These are phyloP conservation scores for Pelodytes ibericus DNA, from an alignment of 2,797 vertebrate species.

Conservation along the genomic window DNA sequence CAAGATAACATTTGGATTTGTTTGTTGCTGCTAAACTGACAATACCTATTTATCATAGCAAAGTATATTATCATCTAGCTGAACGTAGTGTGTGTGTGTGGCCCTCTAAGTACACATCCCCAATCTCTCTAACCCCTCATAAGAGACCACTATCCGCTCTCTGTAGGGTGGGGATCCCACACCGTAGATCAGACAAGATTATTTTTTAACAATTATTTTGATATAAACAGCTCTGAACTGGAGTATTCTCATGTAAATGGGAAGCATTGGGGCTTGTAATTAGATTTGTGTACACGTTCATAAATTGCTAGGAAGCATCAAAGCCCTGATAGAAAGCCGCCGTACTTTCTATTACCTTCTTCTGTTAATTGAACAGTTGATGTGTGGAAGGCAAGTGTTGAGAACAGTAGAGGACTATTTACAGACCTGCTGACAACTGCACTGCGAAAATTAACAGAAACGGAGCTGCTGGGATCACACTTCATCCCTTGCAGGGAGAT, in stretches of 20 bases:
- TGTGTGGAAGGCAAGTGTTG: conserved; percentile 73
- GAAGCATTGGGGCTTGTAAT: conserved; percentile 75
- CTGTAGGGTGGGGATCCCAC: conserved; percentile 51
- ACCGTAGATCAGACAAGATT: conserved; percentile 62
- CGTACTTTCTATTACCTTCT: conserved; percentile 71
- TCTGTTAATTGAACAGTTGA: conserved; percentile 76
- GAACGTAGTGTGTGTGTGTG: neutral
- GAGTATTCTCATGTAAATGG: conserved; percentile 72
- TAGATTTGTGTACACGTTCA: conserved; percentile 75
- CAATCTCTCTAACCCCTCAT: neutral
- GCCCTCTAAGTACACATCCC: neutral
- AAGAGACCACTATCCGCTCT: conserved; percentile 2
- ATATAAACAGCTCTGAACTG: conserved; percentile 70
- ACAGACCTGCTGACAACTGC: conserved; percentile 73
- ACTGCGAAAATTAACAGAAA: conserved; percentile 74
- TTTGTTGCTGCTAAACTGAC: neutral
- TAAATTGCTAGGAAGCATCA: conserved; percentile 74
- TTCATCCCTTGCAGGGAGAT: conserved; percentile 64
- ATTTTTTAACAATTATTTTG: conserved; percentile 72
- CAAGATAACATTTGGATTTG: neutral
- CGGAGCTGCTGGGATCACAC: conserved; percentile 68
- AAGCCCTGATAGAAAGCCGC: conserved; percentile 68
- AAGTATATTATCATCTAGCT: conserved; percentile 4
- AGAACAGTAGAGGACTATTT: conserved; percentile 68
- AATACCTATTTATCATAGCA: conserved; percentile 5